A percentile compares a stretch with the other conserved stretches of the same genome.
Evolutionary conservation across 2,113 vertebrate species (phyloP).

Genomic region (Callionymus lyra): DNA sequence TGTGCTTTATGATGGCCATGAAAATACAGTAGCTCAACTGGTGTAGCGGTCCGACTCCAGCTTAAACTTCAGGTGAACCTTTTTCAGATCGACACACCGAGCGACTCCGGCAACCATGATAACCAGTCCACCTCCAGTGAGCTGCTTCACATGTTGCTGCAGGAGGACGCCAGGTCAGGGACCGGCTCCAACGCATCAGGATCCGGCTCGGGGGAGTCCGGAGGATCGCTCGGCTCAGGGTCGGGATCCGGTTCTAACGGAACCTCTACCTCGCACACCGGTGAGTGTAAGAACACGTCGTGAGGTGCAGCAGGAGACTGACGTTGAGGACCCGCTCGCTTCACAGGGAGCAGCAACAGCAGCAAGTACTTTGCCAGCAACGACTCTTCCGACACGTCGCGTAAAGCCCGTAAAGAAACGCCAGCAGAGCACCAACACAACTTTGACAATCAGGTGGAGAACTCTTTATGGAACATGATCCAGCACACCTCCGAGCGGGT

Average conservation of each 20-base stretch:
- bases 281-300: constrained; percentile 30
- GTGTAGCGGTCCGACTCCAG: background rate
- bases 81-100: constrained; percentile 51
- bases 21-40: too few relatives aligned
- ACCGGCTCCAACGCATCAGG: constrained; percentile 70
- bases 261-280: constrained; percentile 64
- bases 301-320: background rate
- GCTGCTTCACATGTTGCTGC: constrained; percentile 52
- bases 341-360: constrained; percentile 70
- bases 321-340: background rate
- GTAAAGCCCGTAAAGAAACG: constrained; percentile 53
- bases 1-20: too few relatives aligned
- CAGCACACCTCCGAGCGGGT: constrained; percentile 63
- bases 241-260: constrained; percentile 55
- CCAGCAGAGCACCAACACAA: constrained; percentile 39
- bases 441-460: constrained; percentile 53
- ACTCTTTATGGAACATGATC: constrained; percentile 74
- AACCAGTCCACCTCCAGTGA: constrained; percentile 54
- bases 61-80: constrained; percentile 9
- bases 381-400: constrained; percentile 68
- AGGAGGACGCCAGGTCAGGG: constrained; percentile 57
- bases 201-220: constrained; percentile 62
- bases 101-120: constrained; percentile 54
- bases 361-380: constrained; percentile 73
- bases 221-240: constrained; percentile 53